phyloP scores from a whole-genome alignment of 2,113 vertebrate species.

The Galeopterus variegatus region DNA sequence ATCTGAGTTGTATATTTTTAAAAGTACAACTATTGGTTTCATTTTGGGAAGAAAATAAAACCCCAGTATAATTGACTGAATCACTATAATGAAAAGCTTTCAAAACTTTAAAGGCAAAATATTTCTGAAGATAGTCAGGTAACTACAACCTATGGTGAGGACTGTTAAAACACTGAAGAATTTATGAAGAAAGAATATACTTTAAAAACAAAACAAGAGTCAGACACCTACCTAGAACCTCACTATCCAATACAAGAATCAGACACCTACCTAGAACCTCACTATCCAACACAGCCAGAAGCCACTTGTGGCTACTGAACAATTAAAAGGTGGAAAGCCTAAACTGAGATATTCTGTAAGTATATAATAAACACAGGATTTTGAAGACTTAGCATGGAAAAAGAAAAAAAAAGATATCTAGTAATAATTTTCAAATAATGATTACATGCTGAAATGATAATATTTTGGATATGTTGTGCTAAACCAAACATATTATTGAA shows the following conservation, averaged over 20 bases:
- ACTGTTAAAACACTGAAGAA: background rate
- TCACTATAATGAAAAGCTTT: conserved; percentile 28
- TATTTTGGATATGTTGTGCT: background rate
- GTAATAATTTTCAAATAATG: background rate
- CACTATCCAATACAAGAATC: background rate
- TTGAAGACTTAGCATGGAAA: background rate
- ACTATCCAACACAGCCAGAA: background rate
- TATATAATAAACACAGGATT: background rate
- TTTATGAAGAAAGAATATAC: background rate
- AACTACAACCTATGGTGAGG: background rate
- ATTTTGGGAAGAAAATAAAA: conserved; percentile 56
- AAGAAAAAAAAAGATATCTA: background rate
- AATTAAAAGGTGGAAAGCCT: background rate
- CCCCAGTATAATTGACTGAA: background rate
- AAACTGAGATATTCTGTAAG: background rate
- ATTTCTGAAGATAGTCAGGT: conserved; percentile 44
- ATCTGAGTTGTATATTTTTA: background rate
- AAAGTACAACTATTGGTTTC: conserved; percentile 23
- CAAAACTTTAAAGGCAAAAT: background rate
- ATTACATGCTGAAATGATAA: background rate
- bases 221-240: background rate
- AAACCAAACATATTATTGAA: background rate
- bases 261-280: background rate
- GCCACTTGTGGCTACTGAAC: background rate
- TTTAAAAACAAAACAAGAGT: background rate